These are phyloP conservation scores for Syrmaticus mikado DNA, from an alignment of 2,113 vertebrate genomes.

Conservation along the genomic window DNA sequence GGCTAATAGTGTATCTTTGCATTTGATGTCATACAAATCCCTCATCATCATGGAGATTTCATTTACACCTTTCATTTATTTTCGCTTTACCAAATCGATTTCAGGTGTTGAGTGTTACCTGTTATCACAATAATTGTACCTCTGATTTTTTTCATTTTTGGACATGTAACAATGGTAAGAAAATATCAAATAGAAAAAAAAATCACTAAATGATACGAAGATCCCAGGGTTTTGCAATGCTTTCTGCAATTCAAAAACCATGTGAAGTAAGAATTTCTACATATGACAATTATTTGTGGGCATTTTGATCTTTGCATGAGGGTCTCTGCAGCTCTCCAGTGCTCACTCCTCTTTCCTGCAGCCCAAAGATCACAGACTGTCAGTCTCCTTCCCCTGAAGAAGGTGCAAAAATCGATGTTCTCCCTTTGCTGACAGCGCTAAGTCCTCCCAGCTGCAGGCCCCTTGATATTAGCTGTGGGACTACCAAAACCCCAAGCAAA, in stretches of 20 bases:
- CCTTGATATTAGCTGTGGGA: neutral
- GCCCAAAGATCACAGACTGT: neutral
- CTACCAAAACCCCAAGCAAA: neutral
- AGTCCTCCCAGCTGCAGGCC: neutral
- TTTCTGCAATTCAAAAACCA: slow-evolving; percentile 1
- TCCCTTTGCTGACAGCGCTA: accelerated
- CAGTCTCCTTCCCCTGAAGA: neutral
- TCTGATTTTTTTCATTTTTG: slow-evolving; percentile 36
- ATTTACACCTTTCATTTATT: slow-evolving; percentile 69
- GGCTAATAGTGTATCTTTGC: slow-evolving; percentile 54
- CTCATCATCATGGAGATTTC: slow-evolving; percentile 60
- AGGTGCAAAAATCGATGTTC: neutral
- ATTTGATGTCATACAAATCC: slow-evolving; percentile 58
- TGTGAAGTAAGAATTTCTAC: neutral
- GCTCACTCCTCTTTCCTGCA: neutral
- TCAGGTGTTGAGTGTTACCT: slow-evolving; percentile 27
- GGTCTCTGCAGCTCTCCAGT: neutral
- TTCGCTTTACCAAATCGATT: slow-evolving; percentile 47
- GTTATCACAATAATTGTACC: slow-evolving; percentile 32
- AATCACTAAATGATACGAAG: neutral
- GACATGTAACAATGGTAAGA: neutral
- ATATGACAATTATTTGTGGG: neutral
- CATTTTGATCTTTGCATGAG: neutral
- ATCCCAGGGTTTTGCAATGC: neutral
- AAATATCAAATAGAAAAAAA: neutral